Conservation (phyloP, 2,888 invertebrate species). For the Drosophila prostipennis region DNA sequence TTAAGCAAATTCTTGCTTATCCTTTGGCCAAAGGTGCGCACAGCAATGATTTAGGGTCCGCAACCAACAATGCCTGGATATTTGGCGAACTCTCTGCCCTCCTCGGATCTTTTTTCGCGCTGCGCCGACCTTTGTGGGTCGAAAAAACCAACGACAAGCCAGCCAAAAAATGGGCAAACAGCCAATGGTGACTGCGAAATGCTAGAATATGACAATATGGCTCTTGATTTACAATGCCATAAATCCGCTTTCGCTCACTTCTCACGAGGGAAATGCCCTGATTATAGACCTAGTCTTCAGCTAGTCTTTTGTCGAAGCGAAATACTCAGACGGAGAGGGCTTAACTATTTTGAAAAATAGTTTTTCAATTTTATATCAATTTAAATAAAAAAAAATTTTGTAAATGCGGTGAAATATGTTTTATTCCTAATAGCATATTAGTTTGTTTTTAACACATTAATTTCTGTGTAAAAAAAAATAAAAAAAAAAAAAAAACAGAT, state of each 20-base stretch:
- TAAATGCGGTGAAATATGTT: too few relatives aligned
- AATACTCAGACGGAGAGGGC: too few relatives aligned
- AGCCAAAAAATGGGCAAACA: not conserved
- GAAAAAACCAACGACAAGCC: constrained; percentile 10
- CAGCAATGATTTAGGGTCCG: not conserved
- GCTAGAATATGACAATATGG: constrained; percentile 81
- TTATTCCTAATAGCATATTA: too few relatives aligned
- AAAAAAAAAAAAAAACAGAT: too few relatives aligned
- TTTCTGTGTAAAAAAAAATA: too few relatives aligned
- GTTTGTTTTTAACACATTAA: too few relatives aligned
- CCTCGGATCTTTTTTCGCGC: too few relatives aligned
- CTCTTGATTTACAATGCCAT: constrained; percentile 82
- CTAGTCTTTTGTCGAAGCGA: too few relatives aligned
- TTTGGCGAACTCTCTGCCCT: not conserved
- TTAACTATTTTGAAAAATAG: too few relatives aligned
- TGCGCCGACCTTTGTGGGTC: constrained; percentile 13
- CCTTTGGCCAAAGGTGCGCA: not conserved
- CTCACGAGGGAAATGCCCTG: constrained; percentile 10
- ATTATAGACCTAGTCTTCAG: too few relatives aligned
- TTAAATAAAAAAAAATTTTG: too few relatives aligned
- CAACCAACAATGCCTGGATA: constrained; percentile 18
- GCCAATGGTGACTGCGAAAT: constrained; percentile 58
- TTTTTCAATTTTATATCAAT: too few relatives aligned
- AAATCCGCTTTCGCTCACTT: constrained; percentile 71
- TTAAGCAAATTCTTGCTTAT: not conserved